phyloP scores from a whole-genome alignment of 1,140 invertebrate species.

The Anoplolepis gracilipes region DNA sequence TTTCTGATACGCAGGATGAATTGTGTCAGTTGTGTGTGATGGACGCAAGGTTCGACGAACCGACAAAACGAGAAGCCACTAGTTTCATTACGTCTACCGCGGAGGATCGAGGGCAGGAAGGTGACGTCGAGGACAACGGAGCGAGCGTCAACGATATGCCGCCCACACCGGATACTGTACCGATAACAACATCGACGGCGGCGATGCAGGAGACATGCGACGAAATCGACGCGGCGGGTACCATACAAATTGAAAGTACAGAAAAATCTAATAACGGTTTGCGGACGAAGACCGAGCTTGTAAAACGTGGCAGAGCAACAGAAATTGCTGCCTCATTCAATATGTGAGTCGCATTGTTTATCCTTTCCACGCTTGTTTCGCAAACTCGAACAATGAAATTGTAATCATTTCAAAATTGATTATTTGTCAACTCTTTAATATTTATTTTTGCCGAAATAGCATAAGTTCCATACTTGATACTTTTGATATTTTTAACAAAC shows the following conservation, averaged over 20 bases:
- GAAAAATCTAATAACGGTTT: constrained; percentile 57
- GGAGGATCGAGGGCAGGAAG: constrained; percentile 78
- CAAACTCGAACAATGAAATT: background rate
- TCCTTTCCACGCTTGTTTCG: background rate
- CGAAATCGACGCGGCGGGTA: constrained; percentile 75
- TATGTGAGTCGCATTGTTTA: constrained; percentile 76
- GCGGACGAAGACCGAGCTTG: constrained; percentile 39
- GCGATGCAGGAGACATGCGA: constrained; percentile 77
- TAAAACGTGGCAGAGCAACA: constrained; percentile 65
- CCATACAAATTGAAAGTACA: constrained; percentile 44
- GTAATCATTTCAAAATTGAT: background rate
- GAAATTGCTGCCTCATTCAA: constrained; percentile 82
- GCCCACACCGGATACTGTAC: constrained; percentile 80
- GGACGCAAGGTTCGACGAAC: constrained; percentile 78
- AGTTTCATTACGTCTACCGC: constrained; percentile 53
- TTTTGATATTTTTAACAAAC: too few species aligned
- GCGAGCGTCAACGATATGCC: constrained; percentile 80
- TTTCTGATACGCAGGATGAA: constrained; percentile 79
- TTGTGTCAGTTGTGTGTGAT: constrained; percentile 83
- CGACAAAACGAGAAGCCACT: constrained; percentile 49
- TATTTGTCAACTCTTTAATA: background rate
- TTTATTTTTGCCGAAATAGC: background rate
- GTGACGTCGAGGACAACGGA: constrained; percentile 78
- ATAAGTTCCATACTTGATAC: too few species aligned
- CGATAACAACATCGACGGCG: constrained; percentile 76